These are phyloP conservation scores for Drosophila nigromelanica DNA, from an alignment of 1,140 invertebrate species.

Conservation along the genomic window DNA sequence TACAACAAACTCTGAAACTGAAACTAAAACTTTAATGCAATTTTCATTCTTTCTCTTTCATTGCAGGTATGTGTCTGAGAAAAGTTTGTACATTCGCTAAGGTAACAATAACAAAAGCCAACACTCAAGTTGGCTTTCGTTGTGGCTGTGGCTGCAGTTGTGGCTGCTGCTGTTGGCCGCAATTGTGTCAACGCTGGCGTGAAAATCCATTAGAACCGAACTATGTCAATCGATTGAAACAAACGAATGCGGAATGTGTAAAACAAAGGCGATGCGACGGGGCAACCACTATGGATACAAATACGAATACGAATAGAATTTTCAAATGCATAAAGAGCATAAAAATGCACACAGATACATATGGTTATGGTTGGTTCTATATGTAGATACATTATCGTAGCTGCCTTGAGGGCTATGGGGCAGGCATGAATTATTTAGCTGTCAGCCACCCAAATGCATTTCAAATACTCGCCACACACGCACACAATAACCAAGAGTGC, in stretches of 20 bases:
- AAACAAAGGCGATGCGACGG: neutral
- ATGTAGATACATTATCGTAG: slow-evolving; percentile 30
- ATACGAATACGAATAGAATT: slow-evolving; percentile 23
- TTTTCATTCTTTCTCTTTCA: slow-evolving; percentile 50
- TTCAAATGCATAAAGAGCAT: slow-evolving; percentile 33
- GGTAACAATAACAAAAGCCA: slow-evolving; percentile 31
- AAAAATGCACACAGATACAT: slow-evolving; percentile 37
- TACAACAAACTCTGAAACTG: slow-evolving; percentile 12
- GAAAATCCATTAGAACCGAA: slow-evolving; percentile 80
- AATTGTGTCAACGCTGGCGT: slow-evolving; percentile 75
- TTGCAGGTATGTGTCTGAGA: slow-evolving; percentile 55
- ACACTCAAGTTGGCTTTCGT: slow-evolving; percentile 27
- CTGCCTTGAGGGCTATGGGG: slow-evolving; percentile 14
- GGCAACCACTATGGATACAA: neutral
- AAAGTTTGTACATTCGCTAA: slow-evolving; percentile 41
- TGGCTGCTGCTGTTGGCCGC: slow-evolving; percentile 26
- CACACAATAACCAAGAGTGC: slow-evolving; percentile 49
- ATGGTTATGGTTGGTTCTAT: slow-evolving; percentile 20
- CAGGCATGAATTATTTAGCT: slow-evolving; percentile 74
- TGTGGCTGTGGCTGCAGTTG: slow-evolving; percentile 1
- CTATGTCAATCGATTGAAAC: slow-evolving; percentile 79
- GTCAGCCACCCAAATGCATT: slow-evolving; percentile 70
- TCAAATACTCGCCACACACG: slow-evolving; percentile 49
- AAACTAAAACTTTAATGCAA: slow-evolving; percentile 68
- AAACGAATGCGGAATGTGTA: slow-evolving; percentile 55